phyloP scores from a whole-genome alignment of 2,797 vertebrate species.

The Thamnophis elegans region DNA sequence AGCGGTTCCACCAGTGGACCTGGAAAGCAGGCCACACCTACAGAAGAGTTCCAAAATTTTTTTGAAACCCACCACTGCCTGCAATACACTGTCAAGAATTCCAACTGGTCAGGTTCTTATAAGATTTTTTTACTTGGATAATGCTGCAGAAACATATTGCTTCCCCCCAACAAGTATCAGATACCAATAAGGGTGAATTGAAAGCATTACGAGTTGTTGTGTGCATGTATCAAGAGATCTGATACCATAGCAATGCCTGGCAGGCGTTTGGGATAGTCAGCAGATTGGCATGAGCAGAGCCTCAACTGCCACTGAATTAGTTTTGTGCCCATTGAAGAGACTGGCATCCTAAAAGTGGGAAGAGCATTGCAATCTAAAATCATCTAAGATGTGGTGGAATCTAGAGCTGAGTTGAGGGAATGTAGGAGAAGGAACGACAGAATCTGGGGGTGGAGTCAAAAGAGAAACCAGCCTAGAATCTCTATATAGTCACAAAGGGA shows the following conservation, averaged over 20 bases:
- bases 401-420: no score
- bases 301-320: background rate
- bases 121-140: background rate
- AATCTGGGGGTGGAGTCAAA: no score
- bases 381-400: background rate
- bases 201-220: background rate
- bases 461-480: no score
- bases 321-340: background rate
- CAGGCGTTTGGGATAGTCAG: background rate
- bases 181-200: background rate
- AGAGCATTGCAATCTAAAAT: background rate
- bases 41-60: no score
- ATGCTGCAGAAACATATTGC: background rate
- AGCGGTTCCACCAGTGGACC: no score
- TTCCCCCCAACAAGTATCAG: background rate
- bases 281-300: background rate
- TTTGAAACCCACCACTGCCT: no score
- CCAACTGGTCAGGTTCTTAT: background rate
- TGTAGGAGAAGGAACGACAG: no score
- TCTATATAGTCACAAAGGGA: no score
- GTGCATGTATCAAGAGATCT: background rate
- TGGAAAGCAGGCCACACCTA: no score
- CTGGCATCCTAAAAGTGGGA: background rate
- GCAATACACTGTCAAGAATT: background rate
- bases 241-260: background rate